These are phyloP conservation scores for Physella acuta DNA, from an alignment of 1,140 invertebrate genomes.

Conservation along the genomic window DNA sequence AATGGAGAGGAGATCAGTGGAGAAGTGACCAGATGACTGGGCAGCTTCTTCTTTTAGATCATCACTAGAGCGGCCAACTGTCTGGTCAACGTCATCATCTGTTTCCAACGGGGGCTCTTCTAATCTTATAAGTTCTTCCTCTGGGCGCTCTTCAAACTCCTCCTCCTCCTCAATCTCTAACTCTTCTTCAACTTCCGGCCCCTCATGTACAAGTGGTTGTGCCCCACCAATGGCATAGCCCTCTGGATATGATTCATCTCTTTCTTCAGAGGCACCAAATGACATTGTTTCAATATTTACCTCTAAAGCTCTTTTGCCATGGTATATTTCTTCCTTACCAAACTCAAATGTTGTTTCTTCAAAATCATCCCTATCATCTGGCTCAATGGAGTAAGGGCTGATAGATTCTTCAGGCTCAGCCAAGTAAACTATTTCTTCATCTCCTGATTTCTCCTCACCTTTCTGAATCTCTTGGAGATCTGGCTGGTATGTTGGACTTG, in stretches of 20 bases:
- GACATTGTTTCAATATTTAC: conserved; percentile 1
- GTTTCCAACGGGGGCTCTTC: conserved; percentile 61
- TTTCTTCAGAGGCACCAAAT: conserved; percentile 29
- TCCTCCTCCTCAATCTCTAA: conserved; percentile 32
- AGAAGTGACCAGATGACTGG: background rate
- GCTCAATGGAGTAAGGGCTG: conserved; percentile 1
- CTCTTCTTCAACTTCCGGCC: conserved; percentile 27
- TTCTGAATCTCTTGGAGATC: background rate
- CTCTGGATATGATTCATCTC: conserved; percentile 26
- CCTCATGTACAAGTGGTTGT: conserved; percentile 14
- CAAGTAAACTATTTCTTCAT: conserved; percentile 10
- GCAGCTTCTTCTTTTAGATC: conserved; percentile 20
- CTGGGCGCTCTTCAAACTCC: conserved; percentile 47
- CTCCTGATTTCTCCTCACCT: background rate
- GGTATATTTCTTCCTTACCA: conserved; percentile 39
- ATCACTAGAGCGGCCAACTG: background rate
- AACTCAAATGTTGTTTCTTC: conserved; percentile 30
- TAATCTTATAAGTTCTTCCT: conserved; percentile 50
- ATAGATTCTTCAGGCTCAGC: conserved; percentile 8
- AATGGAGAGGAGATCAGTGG: background rate
- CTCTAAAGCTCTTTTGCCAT: conserved; percentile 45
- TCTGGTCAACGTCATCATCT: conserved; percentile 56
- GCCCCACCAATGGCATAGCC: conserved; percentile 12
- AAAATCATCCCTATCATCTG: conserved; percentile 5
- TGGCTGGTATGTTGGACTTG: conserved; percentile 6